Percentiles rank a stretch among this genome's conserved stretches.
These are phyloP conservation scores for Rousettus leschenaultii DNA, from an alignment of 2,113 vertebrate species.

Conservation along the genomic window DNA sequence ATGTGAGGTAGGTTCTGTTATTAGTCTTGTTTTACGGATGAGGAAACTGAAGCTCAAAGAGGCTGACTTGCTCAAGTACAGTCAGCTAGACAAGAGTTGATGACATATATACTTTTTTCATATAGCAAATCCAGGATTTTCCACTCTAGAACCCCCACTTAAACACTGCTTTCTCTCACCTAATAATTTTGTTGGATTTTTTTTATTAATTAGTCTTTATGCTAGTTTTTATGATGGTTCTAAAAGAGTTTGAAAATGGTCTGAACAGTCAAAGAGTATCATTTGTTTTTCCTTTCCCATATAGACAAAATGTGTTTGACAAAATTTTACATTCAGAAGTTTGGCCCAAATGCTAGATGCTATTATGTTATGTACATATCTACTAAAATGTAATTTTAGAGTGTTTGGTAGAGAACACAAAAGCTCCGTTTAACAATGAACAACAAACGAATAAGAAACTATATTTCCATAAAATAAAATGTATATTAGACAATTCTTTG, in stretches of 20 bases:
- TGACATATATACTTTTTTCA: not conserved
- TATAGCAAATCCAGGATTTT: not conserved
- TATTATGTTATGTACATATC: not conserved
- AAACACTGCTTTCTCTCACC: not conserved
- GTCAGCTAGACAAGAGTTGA: not conserved
- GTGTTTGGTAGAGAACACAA: not conserved
- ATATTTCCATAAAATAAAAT: constrained; percentile 32
- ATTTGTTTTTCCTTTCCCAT: not conserved
- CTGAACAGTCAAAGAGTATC: not conserved
- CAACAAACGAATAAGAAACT: not conserved
- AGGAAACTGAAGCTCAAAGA: not conserved
- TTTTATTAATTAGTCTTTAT: not conserved
- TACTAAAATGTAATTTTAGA: not conserved
- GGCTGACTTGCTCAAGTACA: not conserved
- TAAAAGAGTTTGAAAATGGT: not conserved
- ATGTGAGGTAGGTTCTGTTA: not conserved
- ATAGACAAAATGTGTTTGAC: not conserved
- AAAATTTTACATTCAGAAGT: constrained; percentile 18
- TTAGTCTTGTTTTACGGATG: not conserved
- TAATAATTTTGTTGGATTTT: not conserved
- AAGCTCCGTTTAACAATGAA: not conserved
- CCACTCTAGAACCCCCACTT: not conserved
- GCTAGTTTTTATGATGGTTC: not conserved
- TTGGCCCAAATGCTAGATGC: not conserved
- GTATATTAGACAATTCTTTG: not conserved